Evolutionary conservation across 2,113 vertebrate genomes (phyloP), one percentile per base, ranked within the genome.

Genomic region (Anhinga anhinga): DNA sequence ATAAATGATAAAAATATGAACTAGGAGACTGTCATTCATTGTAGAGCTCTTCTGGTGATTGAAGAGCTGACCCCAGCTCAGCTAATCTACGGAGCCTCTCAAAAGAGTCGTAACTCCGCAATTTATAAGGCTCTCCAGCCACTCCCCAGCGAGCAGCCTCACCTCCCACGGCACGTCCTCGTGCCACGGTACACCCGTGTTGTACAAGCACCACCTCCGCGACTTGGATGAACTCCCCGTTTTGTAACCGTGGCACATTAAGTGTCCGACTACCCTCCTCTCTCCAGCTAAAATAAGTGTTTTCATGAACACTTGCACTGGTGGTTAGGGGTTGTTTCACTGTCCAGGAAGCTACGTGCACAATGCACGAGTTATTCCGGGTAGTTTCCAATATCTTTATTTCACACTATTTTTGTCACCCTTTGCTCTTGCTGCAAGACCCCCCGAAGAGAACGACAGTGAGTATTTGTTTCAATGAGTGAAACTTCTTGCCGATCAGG

Each of bases 191-290:
- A 38, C 20, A 4, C 14, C n/a, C 42, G 5, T 6, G n/a, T 40
- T 10, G 5, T 12, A 17, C 50, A 52, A 27, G 27, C 16, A 21
- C 49, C 52, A 42, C 42, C 61, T n/a, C 29, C 4, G 0, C 4
- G 32, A 78, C 36, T 13, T 20, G 14, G 47, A 32, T 15, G 38
- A 59, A 66, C 53, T 26, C 66, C 19, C 36, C 4, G 4, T 36
- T 50, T 72, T 1, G 0, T 27, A 50, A 66, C 26, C 13, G 22
- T 0, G 13, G 14, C 44, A 6, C 20, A 7, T 9, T 16, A 32
- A 59, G 26, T 9, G 7, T 12, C 61, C 42, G 69, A 13, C 55
- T 13, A 53, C 40, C 7, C 9, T 32, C 19, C 42, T 40, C 17
- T 58, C 36, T 58, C 58, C 36, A 45, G 27, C 36, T 27, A 58